Percentiles rank a stretch among this genome's conserved stretches.
phyloP scores from a whole-genome alignment of 2,113 vertebrate species.

The Labrus mixtus region DNA sequence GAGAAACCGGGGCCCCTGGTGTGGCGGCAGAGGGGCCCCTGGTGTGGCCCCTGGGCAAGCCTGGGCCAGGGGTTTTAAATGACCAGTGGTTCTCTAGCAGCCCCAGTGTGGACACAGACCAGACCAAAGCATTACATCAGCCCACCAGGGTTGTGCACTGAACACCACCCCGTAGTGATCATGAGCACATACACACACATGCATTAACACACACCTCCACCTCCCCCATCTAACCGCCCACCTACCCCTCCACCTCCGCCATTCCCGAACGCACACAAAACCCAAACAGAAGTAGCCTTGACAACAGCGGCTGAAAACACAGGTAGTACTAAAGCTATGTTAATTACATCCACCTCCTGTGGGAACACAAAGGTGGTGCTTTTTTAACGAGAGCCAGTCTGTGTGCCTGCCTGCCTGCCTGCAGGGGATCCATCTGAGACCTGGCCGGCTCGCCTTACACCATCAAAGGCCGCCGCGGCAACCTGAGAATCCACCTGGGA shows the following conservation, averaged over 20 bases:
- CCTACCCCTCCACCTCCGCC: constrained; percentile 33
- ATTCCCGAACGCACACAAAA: constrained; percentile 58
- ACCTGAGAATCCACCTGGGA: constrained; percentile 76
- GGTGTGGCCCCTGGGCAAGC: constrained; percentile 10
- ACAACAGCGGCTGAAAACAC: constrained; percentile 76
- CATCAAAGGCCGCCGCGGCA: constrained; percentile 74
- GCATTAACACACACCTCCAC: constrained; percentile 18
- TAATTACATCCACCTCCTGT: constrained; percentile 84
- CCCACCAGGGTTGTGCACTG: constrained; percentile 48
- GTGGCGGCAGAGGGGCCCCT: neutral
- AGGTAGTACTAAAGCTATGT: constrained; percentile 80
- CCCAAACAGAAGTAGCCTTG: constrained; percentile 75
- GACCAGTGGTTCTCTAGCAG: constrained; percentile 36
- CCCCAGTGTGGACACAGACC: constrained; percentile 33
- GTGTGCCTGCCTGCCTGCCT: constrained; percentile 70
- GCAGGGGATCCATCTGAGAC: constrained; percentile 76
- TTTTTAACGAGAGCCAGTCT: constrained; percentile 82
- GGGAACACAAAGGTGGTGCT: constrained; percentile 81
- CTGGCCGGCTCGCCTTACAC: constrained; percentile 75
- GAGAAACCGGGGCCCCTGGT: constrained; percentile 7
- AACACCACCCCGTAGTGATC: constrained; percentile 27
- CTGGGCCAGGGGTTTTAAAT: constrained; percentile 45
- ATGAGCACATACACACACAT: constrained; percentile 3
- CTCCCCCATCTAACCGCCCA: constrained; percentile 38
- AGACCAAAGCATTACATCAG: constrained; percentile 68